A percentile compares a stretch with the other conserved stretches of the same genome.
These are phyloP conservation scores for Saimiri boliviensis DNA, from an alignment of 2,113 vertebrate genomes.

Conservation along the genomic window DNA sequence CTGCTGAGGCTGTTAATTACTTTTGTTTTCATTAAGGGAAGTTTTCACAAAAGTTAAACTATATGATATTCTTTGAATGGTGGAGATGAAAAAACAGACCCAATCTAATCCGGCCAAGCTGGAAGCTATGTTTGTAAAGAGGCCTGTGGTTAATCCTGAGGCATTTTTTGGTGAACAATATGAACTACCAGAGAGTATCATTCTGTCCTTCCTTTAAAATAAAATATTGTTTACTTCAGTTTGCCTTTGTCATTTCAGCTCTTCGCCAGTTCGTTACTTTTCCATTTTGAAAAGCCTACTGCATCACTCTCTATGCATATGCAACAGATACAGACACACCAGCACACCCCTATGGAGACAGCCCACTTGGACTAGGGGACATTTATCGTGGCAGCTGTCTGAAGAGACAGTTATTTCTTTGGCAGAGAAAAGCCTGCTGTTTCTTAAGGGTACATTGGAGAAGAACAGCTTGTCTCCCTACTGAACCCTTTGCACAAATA, in stretches of 20 bases:
- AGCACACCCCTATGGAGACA: not conserved
- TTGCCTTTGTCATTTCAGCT: constrained; percentile 3
- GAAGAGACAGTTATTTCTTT: not conserved
- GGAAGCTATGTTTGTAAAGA: not conserved
- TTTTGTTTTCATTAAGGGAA: not conserved
- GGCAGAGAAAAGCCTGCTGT: not conserved
- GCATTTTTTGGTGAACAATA: not conserved
- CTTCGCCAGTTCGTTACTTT: not conserved
- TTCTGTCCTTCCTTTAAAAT: not conserved
- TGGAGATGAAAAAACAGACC: not conserved
- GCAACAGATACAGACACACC: not conserved
- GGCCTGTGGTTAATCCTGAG: not conserved
- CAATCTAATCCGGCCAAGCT: not conserved
- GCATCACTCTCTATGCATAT: too few relatives aligned
- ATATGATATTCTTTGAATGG: not conserved
- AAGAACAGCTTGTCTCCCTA: not conserved
- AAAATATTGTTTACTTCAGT: not conserved
- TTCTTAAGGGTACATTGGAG: not conserved
- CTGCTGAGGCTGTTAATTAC: not conserved
- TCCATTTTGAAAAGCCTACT: constrained; percentile 6
- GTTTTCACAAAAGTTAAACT: constrained; percentile 23
- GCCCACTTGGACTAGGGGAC: not conserved
- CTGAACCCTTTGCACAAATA: not conserved
- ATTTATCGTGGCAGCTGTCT: not conserved
- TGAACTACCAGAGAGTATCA: not conserved